phyloP scores from a whole-genome alignment of 2,888 invertebrate species.

The Drosophila neoperkinsi region DNA sequence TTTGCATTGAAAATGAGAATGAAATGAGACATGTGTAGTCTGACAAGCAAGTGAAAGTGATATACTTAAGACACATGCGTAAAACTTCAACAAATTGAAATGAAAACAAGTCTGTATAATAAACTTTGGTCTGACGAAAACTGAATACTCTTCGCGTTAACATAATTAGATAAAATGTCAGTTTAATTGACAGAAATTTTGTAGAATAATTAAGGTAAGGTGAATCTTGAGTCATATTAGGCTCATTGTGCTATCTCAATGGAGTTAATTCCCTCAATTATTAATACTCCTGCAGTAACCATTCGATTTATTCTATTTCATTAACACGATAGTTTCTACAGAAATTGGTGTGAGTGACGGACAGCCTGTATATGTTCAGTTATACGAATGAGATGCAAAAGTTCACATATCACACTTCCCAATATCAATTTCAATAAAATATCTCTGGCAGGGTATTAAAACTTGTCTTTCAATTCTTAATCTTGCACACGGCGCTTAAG shows the following conservation, averaged over 20 bases:
- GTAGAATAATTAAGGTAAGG: neutral
- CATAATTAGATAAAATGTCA: neutral
- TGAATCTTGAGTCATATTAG: neutral
- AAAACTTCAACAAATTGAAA: slow-evolving; percentile 51
- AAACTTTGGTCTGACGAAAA: neutral
- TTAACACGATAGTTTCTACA: neutral
- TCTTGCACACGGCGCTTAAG: slow-evolving; percentile 4
- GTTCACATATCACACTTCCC: neutral
- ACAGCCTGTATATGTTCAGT: neutral
- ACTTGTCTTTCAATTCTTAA: slow-evolving; percentile 4
- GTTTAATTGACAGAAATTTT: neutral
- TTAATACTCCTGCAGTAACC: neutral
- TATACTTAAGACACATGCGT: slow-evolving; percentile 20
- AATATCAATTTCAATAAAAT: neutral
- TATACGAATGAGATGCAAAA: neutral
- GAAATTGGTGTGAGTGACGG: too few species aligned
- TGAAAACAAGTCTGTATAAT: slow-evolving; percentile 12
- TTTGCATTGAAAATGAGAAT: slow-evolving; percentile 53
- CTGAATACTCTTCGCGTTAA: slow-evolving; percentile 8
- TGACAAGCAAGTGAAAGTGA: neutral
- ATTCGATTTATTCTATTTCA: neutral
- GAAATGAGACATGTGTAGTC: slow-evolving; percentile 14
- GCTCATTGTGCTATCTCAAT: neutral
- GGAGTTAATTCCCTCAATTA: neutral
- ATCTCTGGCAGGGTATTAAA: neutral